phyloP scores from a whole-genome alignment of 2,113 vertebrate genomes.

The Lanius ludovicianus region DNA sequence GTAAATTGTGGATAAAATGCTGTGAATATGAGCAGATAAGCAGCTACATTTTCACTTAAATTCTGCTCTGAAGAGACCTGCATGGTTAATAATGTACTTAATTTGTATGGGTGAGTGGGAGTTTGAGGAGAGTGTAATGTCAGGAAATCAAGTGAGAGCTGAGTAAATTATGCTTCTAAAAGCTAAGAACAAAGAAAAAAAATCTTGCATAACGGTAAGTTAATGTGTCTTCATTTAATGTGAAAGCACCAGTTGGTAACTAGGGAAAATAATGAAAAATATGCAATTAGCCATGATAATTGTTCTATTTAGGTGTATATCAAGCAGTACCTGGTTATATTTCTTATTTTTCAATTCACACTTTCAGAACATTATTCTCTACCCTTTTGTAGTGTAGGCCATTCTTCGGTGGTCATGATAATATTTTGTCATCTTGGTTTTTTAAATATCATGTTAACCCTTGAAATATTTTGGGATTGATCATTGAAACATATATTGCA shows the following conservation, averaged over 20 bases:
- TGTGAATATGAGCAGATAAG: constrained; percentile 31
- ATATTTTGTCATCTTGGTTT: not conserved
- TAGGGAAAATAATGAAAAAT: constrained; percentile 45
- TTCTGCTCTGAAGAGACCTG: constrained; percentile 52
- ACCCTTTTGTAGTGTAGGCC: not conserved
- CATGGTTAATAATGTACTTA: constrained; percentile 70
- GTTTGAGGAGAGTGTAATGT: constrained; percentile 69
- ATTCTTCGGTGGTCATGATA: not conserved
- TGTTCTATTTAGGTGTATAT: not conserved
- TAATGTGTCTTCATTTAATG: constrained; percentile 42
- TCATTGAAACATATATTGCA: not conserved
- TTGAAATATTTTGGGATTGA: not conserved
- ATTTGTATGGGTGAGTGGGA: constrained; percentile 71
- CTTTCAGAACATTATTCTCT: not conserved
- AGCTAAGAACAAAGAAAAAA: constrained; percentile 64
- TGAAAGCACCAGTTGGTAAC: constrained; percentile 31
- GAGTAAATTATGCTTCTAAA: constrained; percentile 59
- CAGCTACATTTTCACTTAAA: constrained; percentile 42
- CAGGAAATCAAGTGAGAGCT: constrained; percentile 57
- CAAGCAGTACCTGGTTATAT: not conserved
- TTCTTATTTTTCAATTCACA: not conserved
- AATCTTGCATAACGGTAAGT: constrained; percentile 34
- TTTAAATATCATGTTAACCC: not conserved
- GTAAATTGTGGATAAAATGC: constrained; percentile 12
- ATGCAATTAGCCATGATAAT: not conserved